Base-by-base conservation (phyloP, 2,888 invertebrate species). In the Dolichomitus sp. region DNA sequence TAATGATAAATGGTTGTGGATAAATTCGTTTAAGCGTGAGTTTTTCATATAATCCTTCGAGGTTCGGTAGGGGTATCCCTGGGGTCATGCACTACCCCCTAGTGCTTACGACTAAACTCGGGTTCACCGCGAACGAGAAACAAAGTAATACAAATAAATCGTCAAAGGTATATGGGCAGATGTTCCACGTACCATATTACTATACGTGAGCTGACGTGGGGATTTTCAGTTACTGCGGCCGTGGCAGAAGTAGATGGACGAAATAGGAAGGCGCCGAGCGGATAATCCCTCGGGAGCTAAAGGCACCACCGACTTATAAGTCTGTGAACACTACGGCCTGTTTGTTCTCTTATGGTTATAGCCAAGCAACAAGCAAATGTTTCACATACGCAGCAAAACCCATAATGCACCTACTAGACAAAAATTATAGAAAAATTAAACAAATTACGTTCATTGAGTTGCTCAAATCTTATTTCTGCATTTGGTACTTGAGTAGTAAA, bases 111-210 rank as follows among this genome's bases (percentile, higher is more conserved):
- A 69, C 63, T 37, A 42, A 48, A 48, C 42, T 59, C 40, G 77
- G 83, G 72, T 83, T 86, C 84, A 85, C 83, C 75, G 80, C 77
- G 82, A 88, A 84, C 76, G 85, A 85, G 86, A 85, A 84, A 87
- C 83, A 83, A 86, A 81, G 83, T 88, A 90, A 90, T 89, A 90
- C 87, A 89, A 90, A 91, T 89, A 91, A 90, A 91, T 91, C 89
- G 90, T 89, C 87, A 90, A 90, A 89, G 87, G 86, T 85, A 87
- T 80, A 84, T 82, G 68, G 80, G 76, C 91, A 90, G 91, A 91
- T 91, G 90, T 86, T 85, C 45, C 30, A 61, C 40, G 66, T 61
- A 42, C 48, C n/a, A 45, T 45, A 45, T 45, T 45, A 45, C 45
- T 48, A 40, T 40, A 37, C 42, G 12, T 17, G 33, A 87, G 87